phyloP scores from a whole-genome alignment of 2,797 vertebrate species.

The Galago senegalensis region DNA sequence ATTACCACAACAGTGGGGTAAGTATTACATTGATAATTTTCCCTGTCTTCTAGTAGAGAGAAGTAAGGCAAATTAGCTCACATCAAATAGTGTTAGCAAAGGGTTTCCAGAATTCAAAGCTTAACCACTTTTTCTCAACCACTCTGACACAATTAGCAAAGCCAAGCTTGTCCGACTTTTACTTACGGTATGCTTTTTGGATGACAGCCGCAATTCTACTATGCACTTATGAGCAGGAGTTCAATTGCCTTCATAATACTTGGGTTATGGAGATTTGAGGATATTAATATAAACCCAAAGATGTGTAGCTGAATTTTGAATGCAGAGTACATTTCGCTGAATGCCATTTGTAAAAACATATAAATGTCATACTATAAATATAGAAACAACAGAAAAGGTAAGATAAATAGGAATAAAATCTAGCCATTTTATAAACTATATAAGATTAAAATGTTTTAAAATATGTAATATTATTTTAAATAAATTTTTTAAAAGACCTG shows the following conservation, averaged over 20 bases:
- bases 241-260: slow-evolving; percentile 65
- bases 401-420: slow-evolving; percentile 75
- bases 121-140: neutral
- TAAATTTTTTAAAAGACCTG: neutral
- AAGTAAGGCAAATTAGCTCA: slow-evolving; percentile 16
- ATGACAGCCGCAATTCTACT: neutral
- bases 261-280: slow-evolving; percentile 62
- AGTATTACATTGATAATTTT: slow-evolving; percentile 68
- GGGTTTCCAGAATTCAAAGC: slow-evolving; percentile 19
- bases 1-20: slow-evolving; percentile 69
- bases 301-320: slow-evolving; percentile 56
- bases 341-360: slow-evolving; percentile 68
- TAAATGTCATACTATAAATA: slow-evolving; percentile 76
- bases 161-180: neutral
- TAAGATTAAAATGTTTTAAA: slow-evolving; percentile 52
- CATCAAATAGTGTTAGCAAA: neutral
- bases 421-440: slow-evolving; percentile 38
- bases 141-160: neutral
- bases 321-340: slow-evolving; percentile 60
- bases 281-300: slow-evolving; percentile 72
- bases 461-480: slow-evolving; percentile 60
- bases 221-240: slow-evolving; percentile 53
- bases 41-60: slow-evolving; percentile 44
- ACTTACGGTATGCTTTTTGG: neutral
- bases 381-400: slow-evolving; percentile 35